Evolutionary conservation across 2,113 vertebrate species (phyloP).

Genomic region (Ciconia maguari): DNA sequence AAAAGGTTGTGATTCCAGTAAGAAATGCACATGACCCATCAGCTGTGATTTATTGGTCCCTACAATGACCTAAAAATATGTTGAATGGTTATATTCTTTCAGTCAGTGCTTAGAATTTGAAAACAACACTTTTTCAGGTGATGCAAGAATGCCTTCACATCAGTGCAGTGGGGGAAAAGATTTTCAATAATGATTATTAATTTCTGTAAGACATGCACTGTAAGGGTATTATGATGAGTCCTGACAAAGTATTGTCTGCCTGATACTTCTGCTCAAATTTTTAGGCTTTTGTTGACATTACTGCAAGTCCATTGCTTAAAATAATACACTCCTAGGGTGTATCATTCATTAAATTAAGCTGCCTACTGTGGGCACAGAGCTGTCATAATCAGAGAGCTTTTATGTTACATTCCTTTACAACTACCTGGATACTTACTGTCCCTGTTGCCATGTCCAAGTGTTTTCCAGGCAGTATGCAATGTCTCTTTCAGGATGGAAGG

Average conservation of each 20-base stretch:
- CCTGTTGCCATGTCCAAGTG: neutral
- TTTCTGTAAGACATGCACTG: neutral
- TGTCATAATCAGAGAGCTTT: neutral
- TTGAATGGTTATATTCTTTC: neutral
- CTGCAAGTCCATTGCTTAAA: neutral
- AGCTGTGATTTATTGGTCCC: neutral
- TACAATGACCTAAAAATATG: neutral
- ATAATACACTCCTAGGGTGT: neutral
- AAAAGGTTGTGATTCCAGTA: neutral
- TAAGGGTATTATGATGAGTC: neutral
- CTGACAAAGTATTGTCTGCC: neutral
- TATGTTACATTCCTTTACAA: neutral
- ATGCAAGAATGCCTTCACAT: neutral
- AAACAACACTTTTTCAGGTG: neutral
- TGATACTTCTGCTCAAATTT: neutral
- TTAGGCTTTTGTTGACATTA: neutral
- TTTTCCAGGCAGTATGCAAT: neutral
- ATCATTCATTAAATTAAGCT: neutral
- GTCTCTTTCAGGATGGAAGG: neutral
- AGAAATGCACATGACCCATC: neutral
- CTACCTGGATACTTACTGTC: neutral
- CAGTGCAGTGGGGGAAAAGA: neutral
- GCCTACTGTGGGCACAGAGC: neutral
- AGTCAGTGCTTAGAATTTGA: neutral
- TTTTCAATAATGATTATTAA: neutral